phyloP scores from a whole-genome alignment of 2,113 vertebrate species.

The Aramus guarauna region DNA sequence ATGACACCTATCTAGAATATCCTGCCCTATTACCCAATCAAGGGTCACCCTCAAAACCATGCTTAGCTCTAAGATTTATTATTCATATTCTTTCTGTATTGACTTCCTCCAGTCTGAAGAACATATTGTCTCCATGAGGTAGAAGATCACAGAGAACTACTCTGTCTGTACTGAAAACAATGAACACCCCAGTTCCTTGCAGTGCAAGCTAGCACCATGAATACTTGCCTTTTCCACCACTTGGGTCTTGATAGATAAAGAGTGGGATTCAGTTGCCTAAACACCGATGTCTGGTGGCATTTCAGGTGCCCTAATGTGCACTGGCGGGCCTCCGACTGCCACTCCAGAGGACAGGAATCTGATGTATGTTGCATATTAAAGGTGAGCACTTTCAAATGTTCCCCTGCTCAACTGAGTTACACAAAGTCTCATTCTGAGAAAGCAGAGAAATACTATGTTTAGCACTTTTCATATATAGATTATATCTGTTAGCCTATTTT shows the following conservation, averaged over 20 bases:
- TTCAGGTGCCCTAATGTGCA: not conserved
- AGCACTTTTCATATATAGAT: not conserved
- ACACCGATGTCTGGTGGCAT: not conserved
- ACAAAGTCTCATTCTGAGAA: not conserved
- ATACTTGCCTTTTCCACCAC: not conserved
- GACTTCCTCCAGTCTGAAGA: not conserved
- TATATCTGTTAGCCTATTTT: not conserved
- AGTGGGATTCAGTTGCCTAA: not conserved
- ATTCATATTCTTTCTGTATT: not conserved
- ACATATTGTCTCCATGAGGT: not conserved
- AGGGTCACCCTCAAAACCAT: not conserved
- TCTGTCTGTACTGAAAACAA: not conserved
- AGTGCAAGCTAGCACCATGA: not conserved
- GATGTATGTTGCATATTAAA: not conserved
- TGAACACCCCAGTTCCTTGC: not conserved
- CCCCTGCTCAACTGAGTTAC: not conserved
- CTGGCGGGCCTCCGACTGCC: not conserved
- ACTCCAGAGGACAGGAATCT: not conserved
- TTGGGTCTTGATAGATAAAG: not conserved
- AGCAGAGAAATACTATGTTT: not conserved
- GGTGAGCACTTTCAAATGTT: not conserved
- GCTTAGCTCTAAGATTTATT: not conserved
- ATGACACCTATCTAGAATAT: not conserved
- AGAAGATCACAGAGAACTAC: not conserved
- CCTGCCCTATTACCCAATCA: not conserved